Evolutionary conservation across 2,888 invertebrate species (phyloP), one percentile per base, ranked within the genome.

Genomic region (Catocala fraxini): DNA sequence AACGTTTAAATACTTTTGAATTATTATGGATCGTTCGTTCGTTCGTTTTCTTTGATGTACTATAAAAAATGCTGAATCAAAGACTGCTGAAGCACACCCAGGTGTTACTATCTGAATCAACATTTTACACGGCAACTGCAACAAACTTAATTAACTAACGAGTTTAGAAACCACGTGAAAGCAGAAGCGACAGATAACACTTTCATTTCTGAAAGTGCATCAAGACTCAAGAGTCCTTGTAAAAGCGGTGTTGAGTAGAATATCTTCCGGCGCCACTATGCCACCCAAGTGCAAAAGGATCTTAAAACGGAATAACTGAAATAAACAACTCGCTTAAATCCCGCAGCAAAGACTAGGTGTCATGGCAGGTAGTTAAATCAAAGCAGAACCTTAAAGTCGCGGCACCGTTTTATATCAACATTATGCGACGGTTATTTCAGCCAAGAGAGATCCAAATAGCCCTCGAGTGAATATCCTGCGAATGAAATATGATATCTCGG

Each of bases 351-450:
- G 56, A 56, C 60, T 56, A 73, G 72, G 73, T 68, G 73, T 68
- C 67, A 71, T 63, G 66, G 71, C 53, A 64, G 58, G 59, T 73
- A 64, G 73, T 75, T 73, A 75, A 77, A 74, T 72, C 70, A 71
- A 68, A 75, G 71, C 52, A 42, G 58, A 13, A 46, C 70, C 69
- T 70, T 73, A 58, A 73, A 75, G 73, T 63, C 64, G 61, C 54
- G 68, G 68, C 68, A 49, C 78, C 79, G 77, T 81, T 78, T 81
- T 90, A 89, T 89, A 89, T 91, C 88, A 91, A 82, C 84, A 83
- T 86, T 88, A 86, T 88, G 86, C 85, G 91, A 90, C 91, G 89
- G 90, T 90, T 91, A 91, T 90, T 89, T 87, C 87, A 89, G 87
- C 75, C 84, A 82, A 76, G 84, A 39, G 9, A 39, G 6, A 39